A percentile compares a stretch with the other conserved stretches of the same genome.
These are phyloP conservation scores for Patella vulgata DNA, from an alignment of 1,140 invertebrate species.

Conservation along the genomic window DNA sequence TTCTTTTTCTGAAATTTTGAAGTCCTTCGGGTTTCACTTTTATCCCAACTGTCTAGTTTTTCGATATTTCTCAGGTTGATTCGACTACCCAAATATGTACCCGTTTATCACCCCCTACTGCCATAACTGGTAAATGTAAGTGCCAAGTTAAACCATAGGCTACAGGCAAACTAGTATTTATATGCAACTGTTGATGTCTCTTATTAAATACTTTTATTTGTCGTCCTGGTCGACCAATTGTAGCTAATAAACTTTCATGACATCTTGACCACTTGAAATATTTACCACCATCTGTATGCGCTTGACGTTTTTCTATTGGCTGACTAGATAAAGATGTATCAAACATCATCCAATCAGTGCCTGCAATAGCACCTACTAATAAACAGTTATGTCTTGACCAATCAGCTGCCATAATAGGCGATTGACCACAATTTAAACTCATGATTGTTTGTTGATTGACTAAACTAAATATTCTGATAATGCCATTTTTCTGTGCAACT, in stretches of 20 bases:
- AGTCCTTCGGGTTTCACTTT: too few species aligned
- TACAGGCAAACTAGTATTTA: conserved; percentile 38
- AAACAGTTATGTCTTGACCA: conserved; percentile 75
- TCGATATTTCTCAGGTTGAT: conserved; percentile 31
- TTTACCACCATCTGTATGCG: conserved; percentile 52
- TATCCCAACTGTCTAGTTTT: too few species aligned
- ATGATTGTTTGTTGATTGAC: conserved; percentile 76
- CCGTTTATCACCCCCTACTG: conserved; percentile 53
- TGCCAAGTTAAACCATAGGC: conserved; percentile 56
- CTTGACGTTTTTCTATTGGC: conserved; percentile 57
- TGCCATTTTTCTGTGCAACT: conserved; percentile 79
- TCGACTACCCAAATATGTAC: conserved; percentile 50
- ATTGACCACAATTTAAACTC: conserved; percentile 75
- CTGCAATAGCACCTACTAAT: conserved; percentile 69
- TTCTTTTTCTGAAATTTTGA: too few species aligned
- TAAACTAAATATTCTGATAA: conserved; percentile 79
- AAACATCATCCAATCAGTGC: conserved; percentile 62
- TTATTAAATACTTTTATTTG: conserved; percentile 63
- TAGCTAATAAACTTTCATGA: conserved; percentile 56
- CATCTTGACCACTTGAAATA: conserved; percentile 56
- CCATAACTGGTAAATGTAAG: conserved; percentile 46
- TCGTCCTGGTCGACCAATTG: conserved; percentile 55
- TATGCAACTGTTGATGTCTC: conserved; percentile 55
- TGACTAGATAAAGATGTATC: conserved; percentile 63
- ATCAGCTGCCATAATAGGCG: conserved; percentile 75